phyloP scores from a whole-genome alignment of 2,888 invertebrate species.

The Drosophila cognata region DNA sequence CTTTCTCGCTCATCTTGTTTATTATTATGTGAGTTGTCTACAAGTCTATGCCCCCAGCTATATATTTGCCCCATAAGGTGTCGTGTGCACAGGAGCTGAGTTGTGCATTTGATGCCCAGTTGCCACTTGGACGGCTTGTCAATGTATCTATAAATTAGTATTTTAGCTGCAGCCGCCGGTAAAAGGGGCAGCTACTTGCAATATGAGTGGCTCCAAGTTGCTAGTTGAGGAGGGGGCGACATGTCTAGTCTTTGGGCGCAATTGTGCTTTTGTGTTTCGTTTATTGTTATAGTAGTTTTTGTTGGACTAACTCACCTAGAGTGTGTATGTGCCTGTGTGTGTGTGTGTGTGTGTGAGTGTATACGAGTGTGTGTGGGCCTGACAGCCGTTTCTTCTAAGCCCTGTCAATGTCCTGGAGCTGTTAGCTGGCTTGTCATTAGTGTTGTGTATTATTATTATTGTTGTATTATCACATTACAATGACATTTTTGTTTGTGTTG shows the following conservation, averaged over 20 bases:
- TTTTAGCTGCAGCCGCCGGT: conserved; percentile 68
- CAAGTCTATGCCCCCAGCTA: conserved; percentile 8
- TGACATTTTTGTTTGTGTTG: conserved; percentile 42
- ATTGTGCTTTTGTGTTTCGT: conserved; percentile 69
- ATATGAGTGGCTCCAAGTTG: conserved; percentile 63
- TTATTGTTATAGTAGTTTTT: conserved; percentile 79
- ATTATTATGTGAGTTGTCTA: conserved; percentile 73
- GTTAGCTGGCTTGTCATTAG: conserved; percentile 58
- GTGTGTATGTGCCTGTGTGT: conserved; percentile 17
- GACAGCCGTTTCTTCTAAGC: conserved; percentile 52
- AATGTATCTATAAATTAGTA: conserved; percentile 82
- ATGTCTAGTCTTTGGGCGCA: conserved; percentile 51
- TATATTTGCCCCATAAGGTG: conserved; percentile 61
- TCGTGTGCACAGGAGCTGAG: conserved; percentile 71
- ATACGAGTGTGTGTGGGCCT: conserved; percentile 40
- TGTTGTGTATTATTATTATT: conserved; percentile 40
- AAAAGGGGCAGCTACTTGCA: conserved; percentile 49
- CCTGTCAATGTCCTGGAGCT: conserved; percentile 36
- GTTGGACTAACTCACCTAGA: conserved; percentile 27
- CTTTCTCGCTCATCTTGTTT: conserved; percentile 60
- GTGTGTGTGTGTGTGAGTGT: conserved; percentile 20
- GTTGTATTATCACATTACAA: conserved; percentile 46
- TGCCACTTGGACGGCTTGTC: conserved; percentile 66
- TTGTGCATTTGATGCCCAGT: conserved; percentile 73
- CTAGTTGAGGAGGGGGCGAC: conserved; percentile 8